Base-by-base conservation (phyloP, 1,140 invertebrate genomes). In the Melitaea cinxia region DNA sequence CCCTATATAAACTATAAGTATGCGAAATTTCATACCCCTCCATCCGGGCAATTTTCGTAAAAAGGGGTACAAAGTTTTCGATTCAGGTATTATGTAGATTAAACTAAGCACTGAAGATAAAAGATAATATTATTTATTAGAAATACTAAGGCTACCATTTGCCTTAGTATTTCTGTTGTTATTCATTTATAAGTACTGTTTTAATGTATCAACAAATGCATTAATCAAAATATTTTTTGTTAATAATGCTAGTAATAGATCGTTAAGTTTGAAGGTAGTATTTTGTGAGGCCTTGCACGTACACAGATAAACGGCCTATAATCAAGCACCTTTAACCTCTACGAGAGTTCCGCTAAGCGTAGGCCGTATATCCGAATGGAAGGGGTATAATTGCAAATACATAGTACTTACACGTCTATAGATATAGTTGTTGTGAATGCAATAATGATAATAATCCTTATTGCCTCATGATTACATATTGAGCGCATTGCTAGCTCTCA, bases 261-360 rank as follows among this genome's bases (percentile, higher is more conserved):
- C 17, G 17, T 42, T 42, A 17, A 42, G 37, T 42, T 7, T 42
- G 7, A 42, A 42, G 2, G 23, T 15, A 53, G 6, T 24, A 12
- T 49, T 15, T 52, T 37, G 17, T 14, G 61, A 72, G 73, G 78
- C 78, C 75, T 80, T 80, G 77, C 42, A 64, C 64, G 35, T 37
- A 61, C 66, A 65, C 64, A 68, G 67, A 75, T 75, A 80, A 73
- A 75, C 68, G 65, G 42, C 35, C 33, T 45, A 64, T 72, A 75
- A 75, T 61, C 69, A 66, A 59, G 66, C 52, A 59, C 37, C 37
- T 42, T 52, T 70, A 75, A 74, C 78, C 75, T 77, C 71, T 64
- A 45, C 35, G 14, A 33, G 7, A 66, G 57, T 70, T 70, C 64
- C 73, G 67, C 52, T 54, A 14, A 19, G 52, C 26, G 53, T 21